These are phyloP conservation scores for Puma concolor DNA, from an alignment of 2,113 vertebrate genomes.

Conservation along the genomic window DNA sequence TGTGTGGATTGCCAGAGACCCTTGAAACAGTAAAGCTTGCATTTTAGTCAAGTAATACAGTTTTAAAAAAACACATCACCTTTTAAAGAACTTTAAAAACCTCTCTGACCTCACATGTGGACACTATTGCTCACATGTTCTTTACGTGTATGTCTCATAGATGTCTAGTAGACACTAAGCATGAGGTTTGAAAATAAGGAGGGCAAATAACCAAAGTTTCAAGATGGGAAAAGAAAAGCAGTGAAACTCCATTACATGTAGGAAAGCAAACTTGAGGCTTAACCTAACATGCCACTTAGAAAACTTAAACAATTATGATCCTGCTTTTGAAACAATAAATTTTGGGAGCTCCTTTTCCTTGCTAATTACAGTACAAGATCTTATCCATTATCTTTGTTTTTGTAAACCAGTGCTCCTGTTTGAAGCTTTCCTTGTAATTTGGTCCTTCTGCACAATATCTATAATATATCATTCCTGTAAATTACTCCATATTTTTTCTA, in stretches of 20 bases:
- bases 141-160: not conserved
- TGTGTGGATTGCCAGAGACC: not conserved
- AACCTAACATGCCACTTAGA: not conserved
- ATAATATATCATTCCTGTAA: not conserved
- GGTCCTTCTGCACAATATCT: not conserved
- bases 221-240: not conserved
- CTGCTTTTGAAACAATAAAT: not conserved
- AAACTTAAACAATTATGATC: not conserved
- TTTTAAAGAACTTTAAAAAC: slow-evolving; percentile 27
- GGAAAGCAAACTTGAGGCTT: not conserved
- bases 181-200: not conserved
- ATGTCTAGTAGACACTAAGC: not conserved
- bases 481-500: not conserved
- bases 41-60: not conserved
- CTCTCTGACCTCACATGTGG: not conserved
- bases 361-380: not conserved
- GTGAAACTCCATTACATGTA: not conserved
- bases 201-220: not conserved
- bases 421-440: not conserved
- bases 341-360: not conserved
- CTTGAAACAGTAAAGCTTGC: not conserved
- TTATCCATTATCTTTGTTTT: not conserved
- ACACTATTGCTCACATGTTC: too few species aligned
- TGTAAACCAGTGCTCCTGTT: not conserved
- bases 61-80: not conserved